Conservation (phyloP, 2,113 vertebrate species). For the Mungos mungo region DNA sequence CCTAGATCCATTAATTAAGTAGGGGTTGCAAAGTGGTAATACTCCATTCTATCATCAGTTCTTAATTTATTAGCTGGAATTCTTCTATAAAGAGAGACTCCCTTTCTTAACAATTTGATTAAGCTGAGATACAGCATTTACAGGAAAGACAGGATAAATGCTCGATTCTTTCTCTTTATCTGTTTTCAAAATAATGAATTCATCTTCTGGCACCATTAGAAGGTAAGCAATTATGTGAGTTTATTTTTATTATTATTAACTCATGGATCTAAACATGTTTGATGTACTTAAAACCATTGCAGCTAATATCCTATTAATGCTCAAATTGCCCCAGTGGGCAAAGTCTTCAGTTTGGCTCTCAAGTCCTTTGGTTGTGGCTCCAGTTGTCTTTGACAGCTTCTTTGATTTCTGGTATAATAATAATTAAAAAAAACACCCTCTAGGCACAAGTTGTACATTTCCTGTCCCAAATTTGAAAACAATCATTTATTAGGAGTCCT, state of each 20-base stretch:
- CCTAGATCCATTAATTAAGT: background rate
- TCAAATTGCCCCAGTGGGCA: background rate
- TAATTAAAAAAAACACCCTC: background rate
- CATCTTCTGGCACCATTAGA: constrained; percentile 3
- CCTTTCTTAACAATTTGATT: background rate
- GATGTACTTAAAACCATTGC: background rate
- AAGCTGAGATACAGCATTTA: background rate
- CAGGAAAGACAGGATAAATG: background rate
- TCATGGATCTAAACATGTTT: background rate
- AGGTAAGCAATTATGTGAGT: background rate
- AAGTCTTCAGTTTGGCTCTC: background rate
- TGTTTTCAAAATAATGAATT: constrained; percentile 46
- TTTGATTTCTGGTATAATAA: background rate
- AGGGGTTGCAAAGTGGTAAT: background rate
- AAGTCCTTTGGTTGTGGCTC: background rate
- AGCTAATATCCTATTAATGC: background rate
- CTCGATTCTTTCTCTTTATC: constrained; percentile 4
- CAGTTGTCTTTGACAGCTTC: background rate
- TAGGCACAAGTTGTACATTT: background rate
- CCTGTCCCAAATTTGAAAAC: background rate
- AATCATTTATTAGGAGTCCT: background rate
- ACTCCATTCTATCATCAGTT: background rate
- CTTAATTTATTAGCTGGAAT: constrained; percentile 31
- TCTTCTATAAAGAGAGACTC: constrained; percentile 2
- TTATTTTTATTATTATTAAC: constrained; percentile 22